Evolutionary conservation across 2,888 invertebrate genomes (phyloP), one percentile per base, ranked within the genome.

Genomic region (Eilema depressum): DNA sequence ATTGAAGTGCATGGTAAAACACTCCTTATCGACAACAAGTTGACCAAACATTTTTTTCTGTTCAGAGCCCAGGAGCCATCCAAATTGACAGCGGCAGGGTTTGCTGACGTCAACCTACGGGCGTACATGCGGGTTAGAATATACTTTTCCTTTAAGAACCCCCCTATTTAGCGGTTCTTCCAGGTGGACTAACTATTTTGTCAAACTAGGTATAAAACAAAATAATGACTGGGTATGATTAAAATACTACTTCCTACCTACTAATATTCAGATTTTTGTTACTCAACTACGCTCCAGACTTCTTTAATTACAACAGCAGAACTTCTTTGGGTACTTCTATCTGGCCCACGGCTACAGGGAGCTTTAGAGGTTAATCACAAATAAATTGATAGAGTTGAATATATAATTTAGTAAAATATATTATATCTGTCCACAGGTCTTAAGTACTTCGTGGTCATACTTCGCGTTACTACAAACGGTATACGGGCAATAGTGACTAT

Each of bases 61-160:
- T 83, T 23, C 85, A 92, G 92, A 73, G 84, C 90, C 0, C 90
- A 89, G 73, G 82, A 86, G 12, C 89, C 93, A 0, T 89, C 90
- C 71, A 91, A 88, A 76, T 73, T 92, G 66, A 90, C 92, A 0
- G 92, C 92, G 0, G 83, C 81, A 10, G 89, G 90, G 2, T 93
- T 89, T 64, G 87, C 90, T 69, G 91, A 92, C 61, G 91, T 92
- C 66, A 91, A 91, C 77, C 80, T 91, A 2, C 86, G 76, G 23
- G 85, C 91, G 0, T 93, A 91, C 66, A 91, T 86, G 84, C 88
- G 82, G 81, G 92, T 92, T 70, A 67, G 63, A 57, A 20, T 20
- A 5, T 41, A 41, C 2, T 17, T 60, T 28, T 30, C 7, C 4
- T 26, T 26, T 57, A 57, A 11, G n/a, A 57, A 37, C 2, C 4